These are phyloP conservation scores for Euglossa dilemma DNA, from an alignment of 1,140 invertebrate genomes.

Conservation along the genomic window DNA sequence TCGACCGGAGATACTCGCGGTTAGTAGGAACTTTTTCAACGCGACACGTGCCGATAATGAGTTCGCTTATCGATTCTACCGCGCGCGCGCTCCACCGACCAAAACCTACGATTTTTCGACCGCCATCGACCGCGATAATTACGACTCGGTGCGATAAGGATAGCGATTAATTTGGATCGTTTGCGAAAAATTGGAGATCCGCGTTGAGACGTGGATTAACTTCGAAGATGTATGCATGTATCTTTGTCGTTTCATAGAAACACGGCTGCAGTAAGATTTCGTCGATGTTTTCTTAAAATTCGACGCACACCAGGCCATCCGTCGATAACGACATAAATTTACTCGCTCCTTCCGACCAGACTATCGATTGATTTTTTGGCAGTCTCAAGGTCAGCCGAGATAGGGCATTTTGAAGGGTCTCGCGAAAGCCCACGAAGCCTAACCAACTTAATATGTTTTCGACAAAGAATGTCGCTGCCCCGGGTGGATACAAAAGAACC, in stretches of 20 bases:
- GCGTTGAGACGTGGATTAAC: background rate
- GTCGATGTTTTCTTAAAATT: conserved; percentile 28
- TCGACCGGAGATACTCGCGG: background rate
- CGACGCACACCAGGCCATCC: background rate
- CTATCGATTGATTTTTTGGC: conserved; percentile 45
- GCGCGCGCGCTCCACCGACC: background rate
- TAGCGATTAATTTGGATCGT: background rate
- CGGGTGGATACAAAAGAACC: background rate
- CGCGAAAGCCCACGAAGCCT: background rate
- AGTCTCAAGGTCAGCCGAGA: conserved; percentile 6
- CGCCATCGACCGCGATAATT: background rate
- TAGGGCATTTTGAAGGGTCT: conserved; percentile 35
- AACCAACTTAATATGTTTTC: conserved; percentile 16
- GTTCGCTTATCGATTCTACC: conserved; percentile 30
- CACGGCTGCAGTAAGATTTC: background rate
- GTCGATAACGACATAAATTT: conserved; percentile 41
- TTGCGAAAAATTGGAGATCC: background rate
- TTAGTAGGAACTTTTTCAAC: background rate
- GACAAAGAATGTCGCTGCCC: background rate
- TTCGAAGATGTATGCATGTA: background rate
- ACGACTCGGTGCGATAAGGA: too few species aligned
- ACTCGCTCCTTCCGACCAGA: conserved; percentile 5
- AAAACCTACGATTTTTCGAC: background rate
- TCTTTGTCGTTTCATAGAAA: conserved; percentile 7
- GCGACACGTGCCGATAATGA: conserved; percentile 3